These are phyloP conservation scores for Syrmaticus mikado DNA, from an alignment of 2,113 vertebrate species.

Conservation along the genomic window DNA sequence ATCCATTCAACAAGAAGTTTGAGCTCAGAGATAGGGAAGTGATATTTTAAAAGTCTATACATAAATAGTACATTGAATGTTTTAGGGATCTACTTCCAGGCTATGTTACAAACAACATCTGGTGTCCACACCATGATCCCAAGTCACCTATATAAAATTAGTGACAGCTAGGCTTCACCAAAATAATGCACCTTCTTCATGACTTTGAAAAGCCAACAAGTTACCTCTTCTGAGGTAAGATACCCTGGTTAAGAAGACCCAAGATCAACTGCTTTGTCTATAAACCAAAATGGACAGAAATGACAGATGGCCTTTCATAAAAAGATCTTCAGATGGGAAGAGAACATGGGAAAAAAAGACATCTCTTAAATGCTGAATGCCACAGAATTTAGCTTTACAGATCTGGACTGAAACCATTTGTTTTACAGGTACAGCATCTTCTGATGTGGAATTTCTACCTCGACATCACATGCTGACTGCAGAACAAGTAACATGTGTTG, in stretches of 20 bases:
- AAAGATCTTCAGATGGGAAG: not conserved
- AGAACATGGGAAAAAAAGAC: not conserved
- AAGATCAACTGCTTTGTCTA: not conserved
- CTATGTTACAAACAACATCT: not conserved
- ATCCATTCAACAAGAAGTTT: not conserved
- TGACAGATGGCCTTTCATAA: not conserved
- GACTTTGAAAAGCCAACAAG: not conserved
- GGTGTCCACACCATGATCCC: not conserved
- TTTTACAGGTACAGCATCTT: not conserved
- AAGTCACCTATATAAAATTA: not conserved
- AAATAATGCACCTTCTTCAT: not conserved
- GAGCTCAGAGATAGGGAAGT: not conserved
- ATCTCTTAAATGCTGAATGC: not conserved
- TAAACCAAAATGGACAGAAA: not conserved
- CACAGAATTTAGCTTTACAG: not conserved
- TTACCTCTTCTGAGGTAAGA: not conserved
- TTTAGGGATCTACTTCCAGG: not conserved
- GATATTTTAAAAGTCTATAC: not conserved
- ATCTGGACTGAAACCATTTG: not conserved
- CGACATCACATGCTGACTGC: not conserved
- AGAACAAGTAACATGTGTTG: not conserved
- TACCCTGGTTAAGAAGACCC: not conserved
- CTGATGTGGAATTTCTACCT: not conserved
- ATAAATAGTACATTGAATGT: not conserved
- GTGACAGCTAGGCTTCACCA: not conserved